A percentile compares a stretch with the other conserved stretches of the same genome.
Evolutionary conservation across 2,797 vertebrate species (phyloP).

Genomic region (Lacerta agilis): DNA sequence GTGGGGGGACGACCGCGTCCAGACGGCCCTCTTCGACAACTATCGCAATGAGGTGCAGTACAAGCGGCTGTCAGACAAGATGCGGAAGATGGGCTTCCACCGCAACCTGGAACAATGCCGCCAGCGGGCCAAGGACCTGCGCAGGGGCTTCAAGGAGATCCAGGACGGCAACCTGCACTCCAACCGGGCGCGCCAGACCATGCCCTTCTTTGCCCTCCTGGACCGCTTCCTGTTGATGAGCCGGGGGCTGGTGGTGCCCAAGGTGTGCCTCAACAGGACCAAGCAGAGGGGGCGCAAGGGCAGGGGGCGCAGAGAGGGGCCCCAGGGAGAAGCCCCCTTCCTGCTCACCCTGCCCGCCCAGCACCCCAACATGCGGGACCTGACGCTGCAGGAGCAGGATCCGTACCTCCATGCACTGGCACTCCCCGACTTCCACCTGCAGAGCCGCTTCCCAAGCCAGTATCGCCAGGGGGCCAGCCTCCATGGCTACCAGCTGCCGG

Average conservation of each 20-base stretch:
- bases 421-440: background rate
- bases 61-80: conserved; percentile 11
- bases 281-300: conserved; percentile 1
- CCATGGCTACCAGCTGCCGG: background rate
- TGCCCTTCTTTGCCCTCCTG: conserved; percentile 8
- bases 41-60: conserved; percentile 24
- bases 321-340: background rate
- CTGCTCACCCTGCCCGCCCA: background rate
- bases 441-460: too few species aligned
- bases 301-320: background rate
- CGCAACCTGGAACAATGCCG: conserved; percentile 33
- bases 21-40: conserved; percentile 8
- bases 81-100: conserved; percentile 25
- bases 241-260: conserved; percentile 20
- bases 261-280: background rate
- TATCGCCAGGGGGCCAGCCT: background rate
- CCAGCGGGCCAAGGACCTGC: conserved; percentile 21
- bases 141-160: conserved; percentile 27
- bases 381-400: background rate
- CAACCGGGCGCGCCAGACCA: conserved; percentile 13
- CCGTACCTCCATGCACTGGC: background rate
- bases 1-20: conserved; percentile 20
- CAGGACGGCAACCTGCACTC: conserved; percentile 2
- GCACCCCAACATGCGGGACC: background rate
- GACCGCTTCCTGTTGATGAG: conserved; percentile 24